Base-by-base conservation (phyloP, 2,113 vertebrate genomes). In the Glareola pratincola region DNA sequence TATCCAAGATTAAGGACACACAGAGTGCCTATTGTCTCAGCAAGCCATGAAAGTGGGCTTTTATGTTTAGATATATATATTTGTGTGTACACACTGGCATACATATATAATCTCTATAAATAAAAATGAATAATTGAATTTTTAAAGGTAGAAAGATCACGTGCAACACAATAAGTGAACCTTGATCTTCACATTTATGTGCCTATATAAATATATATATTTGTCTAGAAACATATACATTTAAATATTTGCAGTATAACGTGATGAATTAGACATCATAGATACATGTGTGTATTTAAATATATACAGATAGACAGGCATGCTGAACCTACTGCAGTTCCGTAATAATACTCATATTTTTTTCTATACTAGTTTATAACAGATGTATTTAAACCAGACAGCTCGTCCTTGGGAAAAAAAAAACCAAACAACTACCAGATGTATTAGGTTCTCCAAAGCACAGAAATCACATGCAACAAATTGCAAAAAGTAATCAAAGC, bases 11-110 rank as follows among this genome's bases (percentile, higher is more conserved):
- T 88, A 90, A 83, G 77, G 59, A 79, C 54, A 90, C 10, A 14
- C 62, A 56, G 82, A 77, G 67, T 83, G 57, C 71, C 81, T 91
- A 45, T 94, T 97, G 94, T 93, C 85, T 95, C 95, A 88, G 87
- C 89, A 88, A 91, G 73, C 84, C 69, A 34, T 3, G 15, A 21
- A 74, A 96, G 53, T 79, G 81, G 59, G n/a, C 18, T 88, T 87
- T 97, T 37, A 80, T 85, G 14, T 68, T 77, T 68, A 37, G 75
- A n/a, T 37, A 43, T 45, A 8, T 34, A 5, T 9, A 56, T 60
- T 56, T 48, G 30, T 60, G 23, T 24, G 43, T 10, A 26, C 18
- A 63, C 36, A 48, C 26, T 19, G 26, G 14, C n/a, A 66, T 2
- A 24, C 6, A 48, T 30, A 15, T 30, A 18, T 14, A 36, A 75